Conservation (phyloP, 2,888 invertebrate species). For the Cataglyphis altisquamis region DNA sequence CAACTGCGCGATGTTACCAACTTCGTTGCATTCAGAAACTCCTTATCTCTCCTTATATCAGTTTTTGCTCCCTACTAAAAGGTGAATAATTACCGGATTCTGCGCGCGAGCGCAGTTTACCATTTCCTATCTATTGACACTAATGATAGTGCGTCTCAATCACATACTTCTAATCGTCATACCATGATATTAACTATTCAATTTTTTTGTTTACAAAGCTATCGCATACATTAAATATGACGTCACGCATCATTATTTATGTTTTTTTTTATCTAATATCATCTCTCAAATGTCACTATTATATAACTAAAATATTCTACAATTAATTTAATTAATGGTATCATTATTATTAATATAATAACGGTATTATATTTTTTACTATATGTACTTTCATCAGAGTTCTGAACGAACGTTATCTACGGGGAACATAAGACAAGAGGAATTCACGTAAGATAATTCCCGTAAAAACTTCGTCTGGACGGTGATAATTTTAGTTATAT, state of each 20-base stretch:
- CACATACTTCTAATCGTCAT: constrained; percentile 31
- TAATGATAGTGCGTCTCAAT: constrained; percentile 29
- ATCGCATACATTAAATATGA: background rate
- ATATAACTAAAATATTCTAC: background rate
- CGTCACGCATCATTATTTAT: background rate
- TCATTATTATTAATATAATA: background rate
- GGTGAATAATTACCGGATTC: constrained; percentile 54
- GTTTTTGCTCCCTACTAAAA: constrained; percentile 51
- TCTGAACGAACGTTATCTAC: background rate
- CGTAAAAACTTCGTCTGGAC: constrained; percentile 8
- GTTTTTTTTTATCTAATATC: background rate
- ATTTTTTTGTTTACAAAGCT: background rate
- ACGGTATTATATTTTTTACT: background rate
- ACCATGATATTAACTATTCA: constrained; percentile 16
- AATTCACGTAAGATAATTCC: constrained; percentile 8
- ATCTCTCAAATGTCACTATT: background rate
- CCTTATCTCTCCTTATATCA: constrained; percentile 45
- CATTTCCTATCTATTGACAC: constrained; percentile 41
- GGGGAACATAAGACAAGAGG: background rate
- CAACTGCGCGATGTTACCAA: constrained; percentile 56
- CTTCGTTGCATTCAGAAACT: constrained; percentile 55
- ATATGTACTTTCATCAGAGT: background rate
- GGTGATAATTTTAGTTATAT: constrained; percentile 30
- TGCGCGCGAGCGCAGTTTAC: constrained; percentile 31
- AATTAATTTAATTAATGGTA: background rate